A percentile compares a stretch with the other conserved stretches of the same genome.
These are phyloP conservation scores for Eriosoma lanigerum DNA, from an alignment of 1,140 invertebrate species.

Conservation along the genomic window DNA sequence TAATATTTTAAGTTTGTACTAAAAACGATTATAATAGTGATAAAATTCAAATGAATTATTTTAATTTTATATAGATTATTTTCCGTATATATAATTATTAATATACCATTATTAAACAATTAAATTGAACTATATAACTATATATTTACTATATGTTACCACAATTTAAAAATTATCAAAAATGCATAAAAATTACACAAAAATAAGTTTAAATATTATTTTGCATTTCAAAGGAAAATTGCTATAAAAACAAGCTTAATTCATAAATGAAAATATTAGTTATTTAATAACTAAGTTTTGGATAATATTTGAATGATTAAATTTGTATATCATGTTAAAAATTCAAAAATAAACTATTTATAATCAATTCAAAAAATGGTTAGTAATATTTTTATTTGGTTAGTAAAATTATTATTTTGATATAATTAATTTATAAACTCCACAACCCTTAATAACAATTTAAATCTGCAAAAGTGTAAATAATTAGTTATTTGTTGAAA, in stretches of 20 bases:
- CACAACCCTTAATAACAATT: conserved; percentile 7
- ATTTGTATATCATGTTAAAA: background rate
- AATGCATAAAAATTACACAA: background rate
- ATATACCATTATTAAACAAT: conserved; percentile 7
- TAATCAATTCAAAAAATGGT: background rate
- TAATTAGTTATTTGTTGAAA: background rate
- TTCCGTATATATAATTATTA: background rate
- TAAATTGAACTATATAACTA: background rate
- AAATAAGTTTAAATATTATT: background rate
- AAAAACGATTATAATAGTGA: background rate
- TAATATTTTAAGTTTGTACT: conserved; percentile 1
- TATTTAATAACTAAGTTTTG: background rate
- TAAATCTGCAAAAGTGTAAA: background rate
- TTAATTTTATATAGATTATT: background rate
- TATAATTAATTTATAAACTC: conserved; percentile 15
- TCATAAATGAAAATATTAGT: background rate
- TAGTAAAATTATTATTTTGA: conserved; percentile 16
- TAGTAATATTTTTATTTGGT: background rate
- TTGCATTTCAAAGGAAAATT: background rate
- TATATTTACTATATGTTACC: conserved; percentile 3
- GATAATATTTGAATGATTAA: conserved; percentile 2
- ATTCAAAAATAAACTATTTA: conserved; percentile 3
- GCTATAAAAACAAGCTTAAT: background rate
- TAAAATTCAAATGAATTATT: background rate
- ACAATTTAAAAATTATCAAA: background rate